Evolutionary conservation across 2,888 invertebrate species (phyloP), one percentile per base, ranked within the genome.

Genomic region (Helicoverpa assulta): DNA sequence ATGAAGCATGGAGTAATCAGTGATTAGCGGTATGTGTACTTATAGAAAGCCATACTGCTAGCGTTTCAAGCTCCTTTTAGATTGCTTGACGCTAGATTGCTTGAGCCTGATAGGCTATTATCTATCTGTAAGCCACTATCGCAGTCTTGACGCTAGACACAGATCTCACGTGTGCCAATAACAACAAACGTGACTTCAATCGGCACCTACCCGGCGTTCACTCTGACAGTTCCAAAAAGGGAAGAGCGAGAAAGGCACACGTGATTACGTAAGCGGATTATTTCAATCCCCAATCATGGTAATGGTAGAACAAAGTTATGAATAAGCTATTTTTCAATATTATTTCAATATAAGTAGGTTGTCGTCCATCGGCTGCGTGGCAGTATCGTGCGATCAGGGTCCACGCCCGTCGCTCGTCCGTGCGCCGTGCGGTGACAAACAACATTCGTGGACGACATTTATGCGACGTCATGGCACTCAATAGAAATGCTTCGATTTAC

Each of bases 401-500:
- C 81, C 83, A 82, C 79, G 76, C 73, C 75, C 79, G 76, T 37
- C 58, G 76, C 78, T 72, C 72, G 78, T 57, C 61, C 58, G 70
- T 55, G 70, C 66, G 53, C 83, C 85, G 85, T 87, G 88, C 93
- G 90, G 94, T 94, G 95, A 95, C 95, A 94, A 94, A 95, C 94
- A 94, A 93, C 93, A 93, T 94, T 92, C 92, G 89, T 91, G 89
- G 79, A 81, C 88, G 92, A 90, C 92, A 87, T 92, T 94, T 94
- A 92, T 95, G 95, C 95, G 86, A 86, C 85, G 94, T 95, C 95
- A 95, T 92, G 94, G 90, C 84, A 86, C 89, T 94, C 94, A 93
- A 95, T 94, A 94, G 93, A 94, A 93, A 93, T 92, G 91, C 93
- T 91, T 92, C 92, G 92, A 92, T 92, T 92, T 90, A 91, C 89